Conservation (phyloP, 2,113 vertebrate species). For the Mus spicilegus region DNA sequence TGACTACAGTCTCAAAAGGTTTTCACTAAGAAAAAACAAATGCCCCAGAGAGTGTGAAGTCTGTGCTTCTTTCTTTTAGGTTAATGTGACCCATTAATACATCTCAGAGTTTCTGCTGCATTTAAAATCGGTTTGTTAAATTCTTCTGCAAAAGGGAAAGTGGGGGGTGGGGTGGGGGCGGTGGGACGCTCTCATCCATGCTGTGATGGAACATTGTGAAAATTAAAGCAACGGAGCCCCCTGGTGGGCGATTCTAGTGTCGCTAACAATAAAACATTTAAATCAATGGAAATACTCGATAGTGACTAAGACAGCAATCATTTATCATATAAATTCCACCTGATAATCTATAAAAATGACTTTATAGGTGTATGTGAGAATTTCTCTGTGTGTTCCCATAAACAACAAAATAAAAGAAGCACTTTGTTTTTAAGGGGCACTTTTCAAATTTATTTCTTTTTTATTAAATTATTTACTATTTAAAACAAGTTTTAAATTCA, state of each 20-base stretch:
- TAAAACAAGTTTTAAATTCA: background rate
- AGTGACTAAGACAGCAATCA: conserved; percentile 24
- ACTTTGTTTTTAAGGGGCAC: background rate
- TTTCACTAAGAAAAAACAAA: conserved; percentile 55
- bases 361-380: background rate
- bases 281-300: background rate
- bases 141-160: conserved; percentile 65
- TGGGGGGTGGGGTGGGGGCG: background rate
- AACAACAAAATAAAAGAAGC: background rate
- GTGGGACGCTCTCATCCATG: background rate
- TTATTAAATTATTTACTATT: background rate
- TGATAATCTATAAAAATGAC: background rate
- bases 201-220: conserved; percentile 62
- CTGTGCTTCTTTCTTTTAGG: conserved; percentile 69
- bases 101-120: conserved; percentile 73
- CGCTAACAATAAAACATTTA: conserved; percentile 26
- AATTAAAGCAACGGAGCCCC: conserved; percentile 85
- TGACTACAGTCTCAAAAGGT: conserved; percentile 45
- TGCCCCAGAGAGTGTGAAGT: conserved; percentile 59
- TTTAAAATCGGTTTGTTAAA: conserved; percentile 76
- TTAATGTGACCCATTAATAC: conserved; percentile 81
- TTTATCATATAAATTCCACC: conserved; percentile 13
- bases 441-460: background rate
- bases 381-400: background rate
- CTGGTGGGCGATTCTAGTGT: conserved; percentile 80